Evolutionary conservation across 2,888 invertebrate genomes (phyloP), one percentile per base, ranked within the genome.

Genomic region (Drymonia ruficornis): DNA sequence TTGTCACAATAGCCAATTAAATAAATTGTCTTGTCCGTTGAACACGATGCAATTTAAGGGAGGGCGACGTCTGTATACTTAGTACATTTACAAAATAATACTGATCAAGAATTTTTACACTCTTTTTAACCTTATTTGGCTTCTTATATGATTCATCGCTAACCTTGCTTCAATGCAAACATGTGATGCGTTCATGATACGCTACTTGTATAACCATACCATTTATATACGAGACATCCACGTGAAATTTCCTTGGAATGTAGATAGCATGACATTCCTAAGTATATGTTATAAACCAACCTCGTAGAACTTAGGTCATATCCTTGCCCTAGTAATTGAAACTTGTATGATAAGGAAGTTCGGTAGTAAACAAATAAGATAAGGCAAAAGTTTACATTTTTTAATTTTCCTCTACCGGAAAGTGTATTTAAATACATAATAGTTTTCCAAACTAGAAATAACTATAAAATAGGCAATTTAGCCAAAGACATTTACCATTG

Each of bases 191-290:
- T 63, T 69, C 65, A 60, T 69, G 65, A 66, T 67, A 74, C 70
- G 56, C 65, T 62, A 53, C 55, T 45, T 53, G 56, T 60, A 58
- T 78, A 77, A 70, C 64, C 57, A 54, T 59, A 61, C 55, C 59
- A 62, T 68, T 70, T 67, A 58, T 61, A 62, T 65, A 62, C 63
- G 59, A 50, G 44, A 52, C 63, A 59, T 59, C 53, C 66, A 55
- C 59, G 58, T 70, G 59, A 70, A 76, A 72, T 76, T 76, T 66
- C 62, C 67, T 72, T 65, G 62, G 62, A 62, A 68, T 70, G 61
- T 51, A 57, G 52, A 53, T 42, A 54, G 40, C 13, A 13, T 13
- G 31, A 34, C 15, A 36, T 48, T 7, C 40, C 40, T 40, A 16
- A 12, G 40, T 40, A 1, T 16, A 16, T 40, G 3, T 40, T 15